Percentiles rank a stretch among this genome's conserved stretches.
Conservation (phyloP, 2,888 invertebrate genomes). For the Cabera pusaria region DNA sequence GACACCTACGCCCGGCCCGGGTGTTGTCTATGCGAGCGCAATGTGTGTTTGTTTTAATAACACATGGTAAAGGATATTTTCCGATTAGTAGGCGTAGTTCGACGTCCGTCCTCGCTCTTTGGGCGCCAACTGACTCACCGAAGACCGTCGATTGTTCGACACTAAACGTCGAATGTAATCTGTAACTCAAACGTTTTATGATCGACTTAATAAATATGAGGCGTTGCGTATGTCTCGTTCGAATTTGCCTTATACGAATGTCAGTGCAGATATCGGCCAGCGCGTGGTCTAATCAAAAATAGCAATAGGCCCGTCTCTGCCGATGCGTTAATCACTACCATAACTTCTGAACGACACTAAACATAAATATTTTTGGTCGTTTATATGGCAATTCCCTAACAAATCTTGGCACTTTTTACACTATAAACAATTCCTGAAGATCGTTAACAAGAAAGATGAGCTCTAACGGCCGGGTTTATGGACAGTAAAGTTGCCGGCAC, state of each 20-base stretch:
- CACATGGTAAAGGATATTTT: constrained; percentile 59
- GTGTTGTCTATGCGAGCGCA: constrained; percentile 37
- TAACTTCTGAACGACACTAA: constrained; percentile 48
- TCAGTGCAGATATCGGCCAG: constrained; percentile 55
- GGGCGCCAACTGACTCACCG: constrained; percentile 74
- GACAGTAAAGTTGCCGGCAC: constrained; percentile 76
- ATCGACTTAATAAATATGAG: constrained; percentile 74
- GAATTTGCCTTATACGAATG: constrained; percentile 55
- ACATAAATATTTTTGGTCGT: constrained; percentile 70
- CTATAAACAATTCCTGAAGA: constrained; percentile 74
- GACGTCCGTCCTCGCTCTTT: constrained; percentile 61
- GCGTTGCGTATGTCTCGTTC: constrained; percentile 71
- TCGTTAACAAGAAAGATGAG: constrained; percentile 83
- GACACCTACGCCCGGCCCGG: constrained; percentile 33
- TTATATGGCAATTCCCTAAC: constrained; percentile 57
- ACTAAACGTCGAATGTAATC: constrained; percentile 76
- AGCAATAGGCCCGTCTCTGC: constrained; percentile 29
- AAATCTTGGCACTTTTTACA: constrained; percentile 67
- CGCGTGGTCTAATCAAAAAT: constrained; percentile 34
- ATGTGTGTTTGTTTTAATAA: constrained; percentile 49
- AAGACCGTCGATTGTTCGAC: constrained; percentile 69
- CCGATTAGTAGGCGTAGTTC: constrained; percentile 68
- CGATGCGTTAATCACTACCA: constrained; percentile 34
- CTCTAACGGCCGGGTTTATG: constrained; percentile 77
- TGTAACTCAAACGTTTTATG: constrained; percentile 78